Evolutionary conservation across 2,113 vertebrate species (phyloP), one percentile per base, ranked within the genome.

Genomic region (Percina caprodes): DNA sequence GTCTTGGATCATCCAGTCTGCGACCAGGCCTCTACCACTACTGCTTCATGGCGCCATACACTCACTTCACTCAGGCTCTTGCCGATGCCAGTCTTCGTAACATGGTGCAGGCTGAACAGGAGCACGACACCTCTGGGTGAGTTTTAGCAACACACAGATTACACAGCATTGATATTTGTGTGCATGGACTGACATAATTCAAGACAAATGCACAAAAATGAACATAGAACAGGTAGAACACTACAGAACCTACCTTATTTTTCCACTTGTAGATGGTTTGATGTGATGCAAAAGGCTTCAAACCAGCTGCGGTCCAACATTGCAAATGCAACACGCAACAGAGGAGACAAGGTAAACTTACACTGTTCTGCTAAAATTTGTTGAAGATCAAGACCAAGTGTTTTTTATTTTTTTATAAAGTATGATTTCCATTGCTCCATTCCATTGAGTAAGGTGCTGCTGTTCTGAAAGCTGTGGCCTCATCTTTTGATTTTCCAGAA

Each of bases 31-130:
- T 99, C 39, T 99, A 99, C 87, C 98, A 99, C 86, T 99, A 97
- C 89, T 99, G 98, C 94, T 99, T 99, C 95, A 99, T 99, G 98
- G 98, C 98, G 0, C 98, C 98, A 0, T 99, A 99, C 79, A 99
- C 98, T 1, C 98, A 99, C 88, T 99, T 99, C 78, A 99, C 98
- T 0, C 98, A 99, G 95, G 98, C 98, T 13, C 92, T 99, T 0
- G 98, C 98, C 1, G 98, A 99, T 10, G 98, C 98, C 19, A 99
- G 97, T 79, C 96, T 99, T 3, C 95, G 97, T 80, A 99, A 98
- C 91, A 97, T 97, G 97, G 98, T 99, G 71, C 98, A 99, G 89
- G 95, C 97, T 1, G 98, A 99, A 60, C 96, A 96, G 63, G 98
- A 99, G 69, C 96, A 96, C 0, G 98, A 99, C 82, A 78, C 97